Evolutionary conservation across 2,113 vertebrate species (phyloP), one percentile per base, ranked within the genome.

Genomic region (Argyrosomus japonicus): DNA sequence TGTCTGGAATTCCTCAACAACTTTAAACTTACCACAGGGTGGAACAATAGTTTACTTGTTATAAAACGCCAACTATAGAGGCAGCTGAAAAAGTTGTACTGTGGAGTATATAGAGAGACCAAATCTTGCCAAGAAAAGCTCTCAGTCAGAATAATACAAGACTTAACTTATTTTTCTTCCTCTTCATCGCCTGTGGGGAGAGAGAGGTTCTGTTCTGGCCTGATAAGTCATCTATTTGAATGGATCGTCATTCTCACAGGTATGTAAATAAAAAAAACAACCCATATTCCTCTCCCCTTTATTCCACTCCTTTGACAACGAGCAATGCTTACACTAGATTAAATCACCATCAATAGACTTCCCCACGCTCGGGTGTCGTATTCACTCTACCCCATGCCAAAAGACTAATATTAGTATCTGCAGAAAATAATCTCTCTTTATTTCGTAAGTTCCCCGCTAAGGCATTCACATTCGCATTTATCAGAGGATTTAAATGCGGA

Each of bases 321-420:
- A 87, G 88, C 90, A 89, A 82, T 58, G 90, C 92, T 92, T 92
- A 93, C 91, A 92, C 83, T 93, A 93, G 91, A 94, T 94, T 93
- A 94, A 93, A 93, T 87, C 90, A 77, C 45, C 91, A 87, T 94
- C 92, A 93, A 93, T 93, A 93, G 90, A 89, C 92, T 85, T 92
- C 87, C 90, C 90, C 91, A 90, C 88, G 88, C 90, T 89, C 73
- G 88, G 88, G 91, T 89, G 90, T 91, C 89, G 89, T 82, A 78
- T 93, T 92, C 91, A 86, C 88, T 82, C 91, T 80, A 60, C 81
- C 77, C 82, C 82, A 74, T 94, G 94, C 94, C 93, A 95, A 95
- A 93, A 94, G 92, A 94, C 94, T 94, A 94, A 95, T 95, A 95
- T 95, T 95, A 95, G 94, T 94, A 94, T 95, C 93, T 93, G 88